These are phyloP conservation scores for Artibeus jamaicensis DNA, from an alignment of 2,797 vertebrate genomes.

Conservation along the genomic window DNA sequence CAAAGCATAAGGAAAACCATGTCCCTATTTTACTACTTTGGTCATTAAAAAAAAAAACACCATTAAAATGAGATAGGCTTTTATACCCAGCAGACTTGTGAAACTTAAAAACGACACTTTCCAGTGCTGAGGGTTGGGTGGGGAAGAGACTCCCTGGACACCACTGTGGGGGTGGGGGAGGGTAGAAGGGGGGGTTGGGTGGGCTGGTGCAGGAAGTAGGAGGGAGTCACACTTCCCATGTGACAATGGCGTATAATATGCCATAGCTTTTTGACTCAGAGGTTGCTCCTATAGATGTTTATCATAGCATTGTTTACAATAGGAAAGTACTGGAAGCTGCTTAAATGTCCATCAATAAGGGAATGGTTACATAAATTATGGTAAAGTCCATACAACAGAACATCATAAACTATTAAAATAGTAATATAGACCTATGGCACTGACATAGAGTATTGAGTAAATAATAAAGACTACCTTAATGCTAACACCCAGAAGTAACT, in stretches of 20 bases:
- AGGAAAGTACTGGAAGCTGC: not conserved
- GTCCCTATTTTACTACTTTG: not conserved
- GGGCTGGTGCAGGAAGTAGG: not conserved
- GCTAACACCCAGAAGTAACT: not conserved
- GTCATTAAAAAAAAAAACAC: not conserved
- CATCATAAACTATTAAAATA: not conserved
- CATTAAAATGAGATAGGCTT: not conserved
- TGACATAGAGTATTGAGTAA: not conserved
- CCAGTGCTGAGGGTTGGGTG: not conserved
- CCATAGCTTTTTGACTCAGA: not conserved
- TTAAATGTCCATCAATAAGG: not conserved
- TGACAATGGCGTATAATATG: not conserved
- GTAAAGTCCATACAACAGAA: not conserved
- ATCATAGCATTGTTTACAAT: not conserved
- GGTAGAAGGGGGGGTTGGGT: too few relatives aligned
- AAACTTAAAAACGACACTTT: not conserved
- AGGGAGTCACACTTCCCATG: not conserved
- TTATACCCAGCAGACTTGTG: not conserved
- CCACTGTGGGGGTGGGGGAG: not conserved
- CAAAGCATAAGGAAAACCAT: not conserved
- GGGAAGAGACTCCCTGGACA: not conserved
- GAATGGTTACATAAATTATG: not conserved
- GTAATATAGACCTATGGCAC: not conserved
- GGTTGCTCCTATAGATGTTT: not conserved
- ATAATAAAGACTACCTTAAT: not conserved